Conservation (phyloP, 64 coral and sea anemone species). For the Montipora efflorescens region DNA sequence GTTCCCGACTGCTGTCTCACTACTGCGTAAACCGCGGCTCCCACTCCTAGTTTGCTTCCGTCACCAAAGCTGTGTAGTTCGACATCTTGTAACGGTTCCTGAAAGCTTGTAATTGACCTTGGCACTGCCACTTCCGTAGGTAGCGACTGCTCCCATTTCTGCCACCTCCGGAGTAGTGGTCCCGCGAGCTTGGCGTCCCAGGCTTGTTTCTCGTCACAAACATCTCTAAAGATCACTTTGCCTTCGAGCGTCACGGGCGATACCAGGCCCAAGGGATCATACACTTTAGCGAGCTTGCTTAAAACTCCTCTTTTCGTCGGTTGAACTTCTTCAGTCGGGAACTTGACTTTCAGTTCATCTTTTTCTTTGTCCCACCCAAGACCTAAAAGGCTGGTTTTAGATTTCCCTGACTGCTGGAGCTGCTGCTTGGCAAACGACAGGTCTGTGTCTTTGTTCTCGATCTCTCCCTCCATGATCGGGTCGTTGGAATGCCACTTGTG, state of each 20-base stretch:
- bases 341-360: conserved; percentile 15
- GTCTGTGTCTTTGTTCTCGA: neutral
- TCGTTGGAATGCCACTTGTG: conserved; percentile 51
- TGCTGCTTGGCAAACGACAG: conserved; percentile 45
- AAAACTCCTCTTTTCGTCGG: neutral
- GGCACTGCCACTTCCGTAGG: neutral
- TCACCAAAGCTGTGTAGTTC: neutral
- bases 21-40: neutral
- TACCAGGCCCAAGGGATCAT: conserved; percentile 26
- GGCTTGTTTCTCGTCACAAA: neutral
- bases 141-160: conserved; percentile 18
- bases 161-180: neutral
- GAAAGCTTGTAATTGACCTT: neutral
- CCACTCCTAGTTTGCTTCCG: neutral
- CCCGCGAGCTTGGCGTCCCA: neutral
- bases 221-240: neutral
- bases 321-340: neutral
- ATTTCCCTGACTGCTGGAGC: neutral
- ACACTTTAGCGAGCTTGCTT: conserved; percentile 9
- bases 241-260: conserved; percentile 1
- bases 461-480: neutral
- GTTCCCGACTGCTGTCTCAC: neutral
- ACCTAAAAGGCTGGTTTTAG: conserved; percentile 23
- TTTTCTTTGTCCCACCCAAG: conserved; percentile 34
- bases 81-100: neutral